A percentile compares a stretch with the other conserved stretches of the same genome.
phyloP scores from a whole-genome alignment of 2,888 invertebrate species.

The Ochlodes sylvanus region DNA sequence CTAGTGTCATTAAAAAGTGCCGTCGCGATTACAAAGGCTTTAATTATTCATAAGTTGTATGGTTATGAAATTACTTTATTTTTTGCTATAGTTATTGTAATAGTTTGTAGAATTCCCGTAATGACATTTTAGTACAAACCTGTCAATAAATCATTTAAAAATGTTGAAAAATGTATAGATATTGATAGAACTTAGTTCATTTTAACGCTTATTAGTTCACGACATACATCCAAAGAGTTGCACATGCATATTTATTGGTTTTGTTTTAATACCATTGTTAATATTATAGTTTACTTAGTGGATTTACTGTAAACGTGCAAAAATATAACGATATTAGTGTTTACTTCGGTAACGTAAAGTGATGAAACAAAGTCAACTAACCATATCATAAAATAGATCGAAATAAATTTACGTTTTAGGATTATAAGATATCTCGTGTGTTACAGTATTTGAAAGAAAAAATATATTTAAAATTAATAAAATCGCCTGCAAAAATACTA shows the following conservation, averaged over 20 bases:
- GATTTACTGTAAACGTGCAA: not conserved
- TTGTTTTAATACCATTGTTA: not conserved
- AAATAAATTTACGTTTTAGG: conserved; percentile 56
- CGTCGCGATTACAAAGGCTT: conserved; percentile 39
- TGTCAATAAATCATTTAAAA: not conserved
- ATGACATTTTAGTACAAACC: conserved; percentile 16
- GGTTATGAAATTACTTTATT: not conserved
- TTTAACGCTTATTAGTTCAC: not conserved
- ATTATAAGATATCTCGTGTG: conserved; percentile 55
- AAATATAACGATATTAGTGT: not conserved
- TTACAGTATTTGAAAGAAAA: conserved; percentile 58
- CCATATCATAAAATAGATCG: conserved; percentile 59
- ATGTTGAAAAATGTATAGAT: not conserved
- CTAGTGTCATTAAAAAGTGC: not conserved
- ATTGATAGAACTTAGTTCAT: not conserved
- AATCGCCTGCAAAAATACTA: conserved; percentile 52
- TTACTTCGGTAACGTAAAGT: not conserved
- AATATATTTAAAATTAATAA: conserved; percentile 63
- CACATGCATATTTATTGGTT: not conserved
- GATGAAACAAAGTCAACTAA: conserved; percentile 48
- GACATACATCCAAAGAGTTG: not conserved
- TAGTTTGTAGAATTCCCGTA: not conserved
- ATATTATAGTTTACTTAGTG: not conserved
- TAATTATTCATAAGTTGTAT: conserved; percentile 41
- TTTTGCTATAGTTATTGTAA: not conserved